Base-by-base conservation (phyloP, 1,140 invertebrate genomes). In the Archegozetes longisetosus region DNA sequence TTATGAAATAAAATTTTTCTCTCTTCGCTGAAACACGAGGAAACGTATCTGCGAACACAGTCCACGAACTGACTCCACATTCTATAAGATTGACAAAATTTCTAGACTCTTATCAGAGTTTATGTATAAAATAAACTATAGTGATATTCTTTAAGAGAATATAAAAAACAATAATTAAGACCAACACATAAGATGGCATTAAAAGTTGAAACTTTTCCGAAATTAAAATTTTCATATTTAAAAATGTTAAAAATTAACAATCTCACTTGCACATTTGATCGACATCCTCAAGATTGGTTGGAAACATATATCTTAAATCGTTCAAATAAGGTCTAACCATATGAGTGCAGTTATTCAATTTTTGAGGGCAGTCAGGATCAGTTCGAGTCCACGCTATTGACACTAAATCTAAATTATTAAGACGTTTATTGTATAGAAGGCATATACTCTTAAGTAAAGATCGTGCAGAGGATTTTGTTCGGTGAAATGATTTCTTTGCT, bases 201-300 rank as follows among this genome's bases (percentile, higher is more conserved):
- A n/a, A n/a, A n/a, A n/a, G n/a, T n/a, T n/a, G n/a, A n/a, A n/a
- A n/a, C n/a, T n/a, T n/a, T n/a, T n/a, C n/a, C n/a, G n/a, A n/a
- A n/a, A 32, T 55, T 55, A 6, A 51, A 24, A 57, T 2, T 12
- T 1, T 58, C 2, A 47, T n/a, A 27, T n/a, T 25, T 52, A 53
- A 58, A 49, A 47, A 52, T 40, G 23, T 17, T 20, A 20, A 32
- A 23, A 29, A 13, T 56, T 26, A 29, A 27, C 4, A 40, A n/a
- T 62, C 67, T 62, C 23, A 68, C 67, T 62, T 67, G 65, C 67
- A 68, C 67, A 68, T 68, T 25, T 62, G 53, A 24, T 68, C 63
- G 2, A 68, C 65, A 28, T 66, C 63, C 14, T 53, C 55, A 1
- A 65, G 46, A 25, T 53, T 63, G 0, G 66, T 66, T 17, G 67